Evolutionary conservation across 1,140 invertebrate species (phyloP).

Genomic region (Tetragnatha versicolor): DNA sequence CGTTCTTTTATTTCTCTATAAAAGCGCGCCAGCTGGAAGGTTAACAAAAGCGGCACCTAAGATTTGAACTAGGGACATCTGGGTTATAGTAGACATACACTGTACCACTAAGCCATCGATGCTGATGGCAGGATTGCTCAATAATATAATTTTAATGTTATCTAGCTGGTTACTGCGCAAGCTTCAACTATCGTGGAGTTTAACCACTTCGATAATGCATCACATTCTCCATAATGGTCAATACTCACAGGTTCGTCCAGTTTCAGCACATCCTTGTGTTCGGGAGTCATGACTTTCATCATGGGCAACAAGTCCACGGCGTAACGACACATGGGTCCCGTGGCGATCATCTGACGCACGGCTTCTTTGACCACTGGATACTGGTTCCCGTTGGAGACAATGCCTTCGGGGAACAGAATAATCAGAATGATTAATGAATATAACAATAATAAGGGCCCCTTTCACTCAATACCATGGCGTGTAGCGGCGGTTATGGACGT

Average conservation of each 20-base stretch:
- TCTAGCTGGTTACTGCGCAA: background rate
- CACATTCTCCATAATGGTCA: background rate
- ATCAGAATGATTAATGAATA: background rate
- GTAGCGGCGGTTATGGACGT: too few relatives aligned
- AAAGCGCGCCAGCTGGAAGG: too few relatives aligned
- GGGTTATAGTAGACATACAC: too few relatives aligned
- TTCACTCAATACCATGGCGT: too few relatives aligned
- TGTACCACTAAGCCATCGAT: too few relatives aligned
- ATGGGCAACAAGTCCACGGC: conserved; percentile 64
- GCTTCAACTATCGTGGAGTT: background rate
- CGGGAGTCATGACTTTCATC: conserved; percentile 59
- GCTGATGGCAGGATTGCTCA: too few relatives aligned
- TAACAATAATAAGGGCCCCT: too few relatives aligned
- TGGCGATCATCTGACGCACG: conserved; percentile 57
- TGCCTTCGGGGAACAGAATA: conserved; percentile 60
- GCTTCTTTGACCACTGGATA: conserved; percentile 60
- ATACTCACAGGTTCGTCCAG: conserved; percentile 41
- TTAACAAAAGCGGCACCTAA: too few relatives aligned
- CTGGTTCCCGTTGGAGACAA: conserved; percentile 45
- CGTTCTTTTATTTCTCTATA: too few relatives aligned
- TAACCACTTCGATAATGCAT: background rate
- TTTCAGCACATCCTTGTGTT: background rate
- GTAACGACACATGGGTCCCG: conserved; percentile 69
- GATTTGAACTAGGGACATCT: too few relatives aligned
- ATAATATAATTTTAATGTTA: too few relatives aligned